Evolutionary conservation across 2,888 invertebrate species (phyloP), one percentile per base, ranked within the genome.

Genomic region (Biston stratarius): DNA sequence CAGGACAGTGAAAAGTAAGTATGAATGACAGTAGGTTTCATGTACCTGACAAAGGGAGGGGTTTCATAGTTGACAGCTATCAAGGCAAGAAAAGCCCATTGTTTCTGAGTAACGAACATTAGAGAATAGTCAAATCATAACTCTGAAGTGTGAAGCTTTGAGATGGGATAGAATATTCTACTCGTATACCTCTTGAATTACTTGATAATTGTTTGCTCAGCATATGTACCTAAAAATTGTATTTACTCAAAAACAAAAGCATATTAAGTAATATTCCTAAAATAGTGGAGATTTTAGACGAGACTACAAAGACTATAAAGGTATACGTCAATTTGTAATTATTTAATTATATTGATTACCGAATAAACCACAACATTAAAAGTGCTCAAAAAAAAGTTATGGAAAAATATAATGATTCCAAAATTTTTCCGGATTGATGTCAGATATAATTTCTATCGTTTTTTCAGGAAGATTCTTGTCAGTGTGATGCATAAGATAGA

Each of bases 51-150:
- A 66, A 65, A 42, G 38, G 58, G 51, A 45, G 34, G 9, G 49
- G 61, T 51, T 57, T 58, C 51, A 61, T 61, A 38, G 56, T 10
- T 36, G 56, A 45, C 61, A 65, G 49, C n/a, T 44, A 45, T 51
- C 45, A 45, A 36, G 44, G 38, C 44, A 48, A 38, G 38, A 38
- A 38, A 24, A 36, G 44, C 45, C 0, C 33, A 51, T 66, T 66
- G 51, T 51, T 36, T 49, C 6, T 10, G 44, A 42, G 48, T 48
- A 59, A 45, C 3, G 38, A 36, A 57, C 38, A 57, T 47, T 38
- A 42, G 38, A 42, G 42, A 58, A 49, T 12, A 51, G 52, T 44
- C 57, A 12, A 38, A 38, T 42, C 49, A 57, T 34, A 51, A 38
- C 38, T 12, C 44, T 15, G 42, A 6, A 5, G 40, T 45, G 57